A percentile compares a stretch with the other conserved stretches of the same genome.
Conservation (phyloP, 2,888 invertebrate species). For the Pristionchus arcanus region DNA sequence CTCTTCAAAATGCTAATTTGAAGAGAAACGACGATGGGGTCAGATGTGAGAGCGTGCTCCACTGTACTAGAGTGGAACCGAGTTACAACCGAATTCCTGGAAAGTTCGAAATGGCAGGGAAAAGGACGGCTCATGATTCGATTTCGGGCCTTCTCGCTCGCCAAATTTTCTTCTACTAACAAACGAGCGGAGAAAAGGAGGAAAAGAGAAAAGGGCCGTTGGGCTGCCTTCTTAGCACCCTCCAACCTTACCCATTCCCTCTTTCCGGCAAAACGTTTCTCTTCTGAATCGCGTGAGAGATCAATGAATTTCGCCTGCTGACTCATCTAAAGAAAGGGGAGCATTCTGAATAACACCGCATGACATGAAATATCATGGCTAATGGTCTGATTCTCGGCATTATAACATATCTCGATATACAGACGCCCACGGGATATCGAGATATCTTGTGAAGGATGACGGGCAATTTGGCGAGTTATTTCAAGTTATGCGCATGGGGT, state of each 20-base stretch:
- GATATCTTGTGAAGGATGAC: too few relatives aligned
- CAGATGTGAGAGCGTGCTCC: neutral
- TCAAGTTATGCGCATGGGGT: neutral
- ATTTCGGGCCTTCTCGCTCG: slow-evolving; percentile 12
- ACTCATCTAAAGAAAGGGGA: neutral
- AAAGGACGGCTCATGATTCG: slow-evolving; percentile 31
- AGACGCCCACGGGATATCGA: neutral
- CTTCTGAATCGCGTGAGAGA: slow-evolving; percentile 5
- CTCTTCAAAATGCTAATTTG: neutral
- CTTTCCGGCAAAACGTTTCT: neutral
- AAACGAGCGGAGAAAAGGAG: neutral
- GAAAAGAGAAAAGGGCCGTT: neutral
- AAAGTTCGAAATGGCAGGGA: neutral
- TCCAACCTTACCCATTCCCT: neutral
- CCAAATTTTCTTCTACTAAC: slow-evolving; percentile 37
- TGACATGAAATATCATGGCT: neutral
- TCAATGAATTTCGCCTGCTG: slow-evolving; percentile 2
- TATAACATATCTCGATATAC: too few relatives aligned
- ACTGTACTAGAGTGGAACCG: neutral
- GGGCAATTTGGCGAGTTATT: neutral
- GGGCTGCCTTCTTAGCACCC: slow-evolving; percentile 21
- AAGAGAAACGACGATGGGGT: neutral
- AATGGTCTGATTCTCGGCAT: too few relatives aligned
- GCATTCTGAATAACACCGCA: neutral
- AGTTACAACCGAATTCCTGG: neutral